These are phyloP conservation scores for Anticlea derivata DNA, from an alignment of 2,888 invertebrate genomes.

Conservation along the genomic window DNA sequence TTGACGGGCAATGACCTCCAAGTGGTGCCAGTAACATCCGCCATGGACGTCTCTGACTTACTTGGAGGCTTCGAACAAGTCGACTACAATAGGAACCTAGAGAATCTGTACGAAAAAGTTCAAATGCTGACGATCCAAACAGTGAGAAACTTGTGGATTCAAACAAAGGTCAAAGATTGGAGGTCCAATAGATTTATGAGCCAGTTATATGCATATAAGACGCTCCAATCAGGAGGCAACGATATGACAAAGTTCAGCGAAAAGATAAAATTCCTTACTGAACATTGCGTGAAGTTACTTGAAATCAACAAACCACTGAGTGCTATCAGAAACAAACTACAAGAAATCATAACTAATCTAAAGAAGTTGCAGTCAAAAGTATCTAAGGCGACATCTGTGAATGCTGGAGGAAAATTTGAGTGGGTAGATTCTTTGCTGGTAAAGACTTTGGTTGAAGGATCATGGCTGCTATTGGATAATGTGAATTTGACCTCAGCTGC, in stretches of 20 bases:
- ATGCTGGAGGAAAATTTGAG: slow-evolving; percentile 95
- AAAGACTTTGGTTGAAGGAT: slow-evolving; percentile 91
- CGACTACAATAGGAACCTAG: slow-evolving; percentile 89
- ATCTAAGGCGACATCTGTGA: slow-evolving; percentile 84
- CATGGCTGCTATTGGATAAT: slow-evolving; percentile 94
- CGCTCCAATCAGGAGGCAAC: slow-evolving; percentile 45
- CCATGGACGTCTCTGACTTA: slow-evolving; percentile 97
- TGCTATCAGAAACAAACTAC: slow-evolving; percentile 41
- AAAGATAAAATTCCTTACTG: slow-evolving; percentile 57
- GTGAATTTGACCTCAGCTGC: slow-evolving; percentile 98
- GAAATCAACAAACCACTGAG: slow-evolving; percentile 39
- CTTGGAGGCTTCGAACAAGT: slow-evolving; percentile 99
- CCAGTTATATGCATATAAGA: slow-evolving; percentile 59
- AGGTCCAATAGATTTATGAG: slow-evolving; percentile 57
- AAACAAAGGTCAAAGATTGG: slow-evolving; percentile 47
- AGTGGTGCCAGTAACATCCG: slow-evolving; percentile 92
- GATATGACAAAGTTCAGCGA: slow-evolving; percentile 56
- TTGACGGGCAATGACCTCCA: slow-evolving; percentile 89
- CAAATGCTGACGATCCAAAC: slow-evolving; percentile 80
- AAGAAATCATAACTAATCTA: slow-evolving; percentile 58
- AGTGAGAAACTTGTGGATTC: slow-evolving; percentile 74
- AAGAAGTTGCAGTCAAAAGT: slow-evolving; percentile 68
- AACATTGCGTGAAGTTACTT: slow-evolving; percentile 55
- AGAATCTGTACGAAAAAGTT: slow-evolving; percentile 85
- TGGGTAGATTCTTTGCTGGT: slow-evolving; percentile 96